Conservation (phyloP, 2,888 invertebrate species). For the Ornithoptera priamus region DNA sequence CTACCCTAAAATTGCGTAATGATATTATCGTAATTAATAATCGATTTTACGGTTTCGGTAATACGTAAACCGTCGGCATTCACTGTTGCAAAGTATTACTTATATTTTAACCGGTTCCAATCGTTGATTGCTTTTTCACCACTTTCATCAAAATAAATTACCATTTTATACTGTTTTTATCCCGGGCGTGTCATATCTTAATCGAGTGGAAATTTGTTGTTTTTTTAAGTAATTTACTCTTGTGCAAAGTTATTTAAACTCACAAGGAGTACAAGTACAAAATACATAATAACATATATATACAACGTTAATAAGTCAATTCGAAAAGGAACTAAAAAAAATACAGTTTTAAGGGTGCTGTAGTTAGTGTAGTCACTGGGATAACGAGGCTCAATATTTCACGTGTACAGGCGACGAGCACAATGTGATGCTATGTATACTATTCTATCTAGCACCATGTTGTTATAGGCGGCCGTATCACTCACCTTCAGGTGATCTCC, state of each 20-base stretch:
- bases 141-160: background rate
- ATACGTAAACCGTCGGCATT: background rate
- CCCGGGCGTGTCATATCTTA: slow-evolving; percentile 4
- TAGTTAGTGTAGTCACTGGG: no score
- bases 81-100: background rate
- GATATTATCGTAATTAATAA: background rate
- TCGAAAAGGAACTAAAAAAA: background rate
- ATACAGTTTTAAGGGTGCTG: no score
- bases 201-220: slow-evolving; percentile 1
- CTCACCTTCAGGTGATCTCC: no score
- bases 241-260: background rate
- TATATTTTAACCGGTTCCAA: background rate
- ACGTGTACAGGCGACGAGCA: no score
- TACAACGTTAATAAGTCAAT: background rate
- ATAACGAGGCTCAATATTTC: no score
- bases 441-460: no score
- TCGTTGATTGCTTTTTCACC: slow-evolving; percentile 4
- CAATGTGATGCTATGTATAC: no score
- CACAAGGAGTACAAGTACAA: background rate
- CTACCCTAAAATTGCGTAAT: no score
- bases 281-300: background rate
- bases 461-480: no score
- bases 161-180: slow-evolving; percentile 8
- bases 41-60: background rate
- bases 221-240: background rate